Conservation (phyloP, 2,888 invertebrate genomes). For the Ethmia dodecea region DNA sequence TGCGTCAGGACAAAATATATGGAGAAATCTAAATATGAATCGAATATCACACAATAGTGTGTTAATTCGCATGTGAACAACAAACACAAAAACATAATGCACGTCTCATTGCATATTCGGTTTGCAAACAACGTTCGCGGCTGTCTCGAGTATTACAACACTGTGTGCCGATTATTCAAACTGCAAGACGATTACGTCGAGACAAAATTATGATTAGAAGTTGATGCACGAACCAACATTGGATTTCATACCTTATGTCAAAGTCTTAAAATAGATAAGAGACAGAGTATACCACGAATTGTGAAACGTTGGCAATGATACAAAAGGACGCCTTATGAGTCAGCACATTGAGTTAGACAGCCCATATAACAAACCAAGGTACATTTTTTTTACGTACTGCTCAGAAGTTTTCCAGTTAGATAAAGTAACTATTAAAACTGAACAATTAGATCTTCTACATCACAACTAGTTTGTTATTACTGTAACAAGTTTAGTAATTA, state of each 20-base stretch:
- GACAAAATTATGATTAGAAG: slow-evolving; percentile 30
- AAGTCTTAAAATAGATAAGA: slow-evolving; percentile 19
- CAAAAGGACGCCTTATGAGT: slow-evolving; percentile 51
- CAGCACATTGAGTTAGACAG: no score
- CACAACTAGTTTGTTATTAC: no score
- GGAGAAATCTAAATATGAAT: no score
- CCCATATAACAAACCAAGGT: no score
- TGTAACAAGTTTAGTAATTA: no score
- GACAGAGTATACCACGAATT: slow-evolving; percentile 9
- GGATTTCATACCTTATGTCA: slow-evolving; percentile 31
- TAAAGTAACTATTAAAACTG: no score
- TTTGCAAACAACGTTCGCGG: slow-evolving; percentile 46
- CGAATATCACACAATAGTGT: slow-evolving; percentile 23
- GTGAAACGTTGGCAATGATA: slow-evolving; percentile 38
- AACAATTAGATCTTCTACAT: no score
- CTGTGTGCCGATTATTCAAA: slow-evolving; percentile 53
- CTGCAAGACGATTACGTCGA: slow-evolving; percentile 49
- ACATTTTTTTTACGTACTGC: no score
- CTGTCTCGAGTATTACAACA: slow-evolving; percentile 42
- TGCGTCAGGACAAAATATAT: background rate
- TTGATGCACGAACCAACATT: slow-evolving; percentile 16
- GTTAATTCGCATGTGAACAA: no score
- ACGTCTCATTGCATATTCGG: slow-evolving; percentile 37
- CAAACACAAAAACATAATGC: slow-evolving; percentile 20
- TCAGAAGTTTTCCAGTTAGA: no score